Evolutionary conservation across 1,140 invertebrate genomes (phyloP).

Genomic region (Polypedilum pembai): DNA sequence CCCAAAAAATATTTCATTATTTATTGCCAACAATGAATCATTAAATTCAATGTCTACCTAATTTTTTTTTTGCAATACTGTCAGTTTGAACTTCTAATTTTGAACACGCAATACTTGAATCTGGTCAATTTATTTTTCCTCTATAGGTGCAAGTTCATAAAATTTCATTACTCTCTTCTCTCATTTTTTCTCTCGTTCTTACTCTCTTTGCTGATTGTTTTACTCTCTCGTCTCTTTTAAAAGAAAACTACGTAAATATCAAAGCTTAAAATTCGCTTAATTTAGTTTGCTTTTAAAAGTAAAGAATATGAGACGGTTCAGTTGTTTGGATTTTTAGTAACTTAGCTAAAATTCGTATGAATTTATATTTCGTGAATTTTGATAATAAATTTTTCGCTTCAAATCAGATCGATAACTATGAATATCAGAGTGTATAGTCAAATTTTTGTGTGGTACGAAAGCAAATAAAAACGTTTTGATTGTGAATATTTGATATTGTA

Average conservation of each 20-base stretch:
- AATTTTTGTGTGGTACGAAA: too few relatives aligned
- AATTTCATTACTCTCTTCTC: too few relatives aligned
- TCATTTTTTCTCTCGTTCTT: neutral
- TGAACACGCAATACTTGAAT: neutral
- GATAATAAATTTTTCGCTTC: too few relatives aligned
- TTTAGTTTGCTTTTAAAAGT: neutral
- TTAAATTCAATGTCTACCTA: neutral
- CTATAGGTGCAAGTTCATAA: neutral
- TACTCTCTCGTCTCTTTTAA: neutral
- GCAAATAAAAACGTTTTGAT: too few relatives aligned
- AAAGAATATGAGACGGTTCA: too few relatives aligned
- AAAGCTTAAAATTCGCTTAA: neutral
- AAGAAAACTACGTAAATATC: neutral
- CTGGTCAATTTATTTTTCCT: neutral
- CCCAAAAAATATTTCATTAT: neutral
- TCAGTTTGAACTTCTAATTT: neutral
- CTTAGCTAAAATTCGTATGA: too few relatives aligned
- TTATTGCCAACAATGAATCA: neutral
- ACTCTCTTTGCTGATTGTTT: neutral
- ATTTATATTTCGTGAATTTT: too few relatives aligned
- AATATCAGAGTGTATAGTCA: too few relatives aligned
- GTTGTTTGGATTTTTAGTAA: too few relatives aligned
- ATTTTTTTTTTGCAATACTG: neutral
- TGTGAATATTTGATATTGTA: too few relatives aligned
- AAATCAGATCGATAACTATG: too few relatives aligned